Evolutionary conservation across 2,113 vertebrate species (phyloP), one percentile per base, ranked within the genome.

Genomic region (Rhinogobius similis): DNA sequence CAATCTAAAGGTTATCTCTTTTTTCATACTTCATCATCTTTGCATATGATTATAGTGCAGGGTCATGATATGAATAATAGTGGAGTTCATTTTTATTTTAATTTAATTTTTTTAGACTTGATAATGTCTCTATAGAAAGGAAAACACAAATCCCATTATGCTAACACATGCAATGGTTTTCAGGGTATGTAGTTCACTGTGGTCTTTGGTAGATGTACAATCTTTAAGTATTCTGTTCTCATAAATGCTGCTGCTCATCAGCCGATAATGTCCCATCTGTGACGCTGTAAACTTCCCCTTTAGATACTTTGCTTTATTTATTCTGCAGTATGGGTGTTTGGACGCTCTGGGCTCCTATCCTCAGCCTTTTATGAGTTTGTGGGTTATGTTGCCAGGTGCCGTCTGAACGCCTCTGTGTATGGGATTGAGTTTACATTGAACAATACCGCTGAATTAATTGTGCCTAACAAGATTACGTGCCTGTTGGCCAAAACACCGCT

Each of bases 401-500:
- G 61, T 65, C 62, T 65, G 62, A 80, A 80, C 20, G 26, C 62
- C 71, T 79, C 64, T 62, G 62, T 67, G 68, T 67, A 44, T 75
- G 69, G 68, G 65, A 86, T 77, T 78, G 70, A 73, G 71, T 87
- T 86, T 79, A 79, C 61, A 72, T 75, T 82, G 67, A 78, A 83
- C 81, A 88, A 87, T 86, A 80, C 73, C 79, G 62, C 73, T 58
- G 20, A 76, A 73, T 70, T 77, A 74, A 88, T 89, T 88, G 80
- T 87, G 80, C 77, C 62, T 82, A 91, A 89, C 84, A 72, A 87
- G 86, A 88, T 90, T 90, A 81, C 82, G 65, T 77, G 81, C 82
- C 66, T 75, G 68, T 78, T 79, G 77, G 83, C 86, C 85, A 88
- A 87, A 87, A 75, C 75, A 39, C 75, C 39, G 73, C 43, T 68